Percentiles rank a stretch among this genome's conserved stretches.
Conservation (phyloP, 2,797 vertebrate genomes). For the Phrynocephalus forsythii region DNA sequence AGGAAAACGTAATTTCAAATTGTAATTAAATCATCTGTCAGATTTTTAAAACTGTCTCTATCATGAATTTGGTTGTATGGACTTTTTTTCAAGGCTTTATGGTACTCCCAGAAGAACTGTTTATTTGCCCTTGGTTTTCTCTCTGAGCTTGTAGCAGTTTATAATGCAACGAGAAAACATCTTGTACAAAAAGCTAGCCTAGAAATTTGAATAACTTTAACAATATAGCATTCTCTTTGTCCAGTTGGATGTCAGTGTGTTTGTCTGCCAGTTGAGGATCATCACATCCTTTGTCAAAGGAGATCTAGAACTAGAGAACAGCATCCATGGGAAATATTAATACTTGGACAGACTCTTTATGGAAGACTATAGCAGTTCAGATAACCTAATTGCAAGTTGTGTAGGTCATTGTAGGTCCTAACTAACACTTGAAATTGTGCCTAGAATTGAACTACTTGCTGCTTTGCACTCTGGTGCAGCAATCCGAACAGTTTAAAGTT, state of each 20-base stretch:
- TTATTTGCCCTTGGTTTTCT: neutral
- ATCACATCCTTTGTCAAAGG: neutral
- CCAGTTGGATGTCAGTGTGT: neutral
- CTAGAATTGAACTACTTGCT: neutral
- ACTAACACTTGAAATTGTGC: neutral
- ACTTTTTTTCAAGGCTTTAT: neutral
- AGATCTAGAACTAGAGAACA: neutral
- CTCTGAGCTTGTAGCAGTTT: no score
- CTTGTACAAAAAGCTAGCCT: neutral
- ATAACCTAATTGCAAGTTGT: neutral
- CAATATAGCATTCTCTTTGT: neutral
- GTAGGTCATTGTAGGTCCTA: neutral
- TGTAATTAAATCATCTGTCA: neutral
- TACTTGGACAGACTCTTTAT: no score
- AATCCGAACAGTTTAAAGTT: neutral
- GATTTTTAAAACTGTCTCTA: neutral
- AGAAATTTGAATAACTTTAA: neutral
- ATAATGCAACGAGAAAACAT: no score
- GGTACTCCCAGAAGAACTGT: neutral
- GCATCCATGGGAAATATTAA: neutral
- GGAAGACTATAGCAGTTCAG: neutral
- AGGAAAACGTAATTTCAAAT: neutral
- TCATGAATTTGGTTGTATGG: neutral
- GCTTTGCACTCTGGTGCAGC: neutral
- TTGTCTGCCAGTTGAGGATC: neutral